phyloP scores from a whole-genome alignment of 2,888 invertebrate species.

The Toxonevra muliebris region DNA sequence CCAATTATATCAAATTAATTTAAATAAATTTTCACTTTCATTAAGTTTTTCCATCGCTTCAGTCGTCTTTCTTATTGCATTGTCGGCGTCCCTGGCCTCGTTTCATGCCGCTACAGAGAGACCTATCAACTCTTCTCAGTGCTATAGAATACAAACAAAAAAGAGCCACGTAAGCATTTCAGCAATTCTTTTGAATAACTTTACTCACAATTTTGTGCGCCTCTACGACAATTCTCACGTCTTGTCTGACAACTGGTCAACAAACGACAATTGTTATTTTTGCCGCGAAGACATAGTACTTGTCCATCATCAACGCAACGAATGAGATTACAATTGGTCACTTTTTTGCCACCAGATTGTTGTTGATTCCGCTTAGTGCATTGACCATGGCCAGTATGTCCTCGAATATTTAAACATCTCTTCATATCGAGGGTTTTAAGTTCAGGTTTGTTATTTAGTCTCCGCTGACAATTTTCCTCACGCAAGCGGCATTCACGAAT shows the following conservation, averaged over 20 bases:
- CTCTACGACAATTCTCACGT: constrained; percentile 45
- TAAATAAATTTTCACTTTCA: not conserved
- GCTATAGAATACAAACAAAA: constrained; percentile 15
- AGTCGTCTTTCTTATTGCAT: constrained; percentile 32
- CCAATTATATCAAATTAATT: too few relatives aligned
- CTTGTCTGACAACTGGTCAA: constrained; percentile 48
- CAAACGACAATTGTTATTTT: constrained; percentile 38
- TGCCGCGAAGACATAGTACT: constrained; percentile 44
- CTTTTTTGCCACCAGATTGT: not conserved
- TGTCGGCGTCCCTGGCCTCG: constrained; percentile 33
- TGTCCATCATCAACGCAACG: constrained; percentile 30
- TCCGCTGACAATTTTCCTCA: constrained; percentile 47
- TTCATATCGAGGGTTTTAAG: constrained; percentile 8
- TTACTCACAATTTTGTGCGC: constrained; percentile 7
- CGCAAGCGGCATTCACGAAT: constrained; percentile 45
- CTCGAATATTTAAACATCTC: constrained; percentile 26
- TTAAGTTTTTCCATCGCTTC: not conserved
- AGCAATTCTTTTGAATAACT: not conserved
- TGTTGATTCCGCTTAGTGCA: constrained; percentile 31
- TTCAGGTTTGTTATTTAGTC: constrained; percentile 21
- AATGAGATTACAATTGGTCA: constrained; percentile 24
- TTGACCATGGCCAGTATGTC: constrained; percentile 21
- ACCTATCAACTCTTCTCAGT: not conserved
- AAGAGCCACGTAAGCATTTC: not conserved
- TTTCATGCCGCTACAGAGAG: constrained; percentile 37